Conservation (phyloP, 23 tunicate genomes). For the Ciona savignyi region DNA sequence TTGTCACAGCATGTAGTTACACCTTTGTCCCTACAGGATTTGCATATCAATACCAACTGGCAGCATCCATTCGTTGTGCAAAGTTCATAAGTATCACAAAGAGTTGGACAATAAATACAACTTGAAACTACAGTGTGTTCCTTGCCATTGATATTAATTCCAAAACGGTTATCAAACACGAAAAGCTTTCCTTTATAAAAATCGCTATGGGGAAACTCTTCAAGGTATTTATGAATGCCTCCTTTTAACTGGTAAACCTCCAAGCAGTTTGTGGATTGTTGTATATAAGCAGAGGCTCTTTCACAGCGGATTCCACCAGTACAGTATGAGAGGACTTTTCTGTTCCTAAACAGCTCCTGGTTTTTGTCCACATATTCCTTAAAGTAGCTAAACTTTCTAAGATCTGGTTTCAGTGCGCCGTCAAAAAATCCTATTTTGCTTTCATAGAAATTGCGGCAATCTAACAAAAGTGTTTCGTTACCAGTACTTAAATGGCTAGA, state of each 20-base stretch:
- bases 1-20: constrained; percentile 26
- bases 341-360: constrained; percentile 25
- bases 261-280: constrained; percentile 41
- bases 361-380: constrained; percentile 71
- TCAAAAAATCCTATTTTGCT: constrained; percentile 78
- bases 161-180: constrained; percentile 77
- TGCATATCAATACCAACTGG: constrained; percentile 63
- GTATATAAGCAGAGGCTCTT: constrained; percentile 68
- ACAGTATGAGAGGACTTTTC: constrained; percentile 58
- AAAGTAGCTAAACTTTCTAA: constrained; percentile 79
- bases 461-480: constrained; percentile 34
- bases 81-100: constrained; percentile 34
- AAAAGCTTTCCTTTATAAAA: constrained; percentile 69
- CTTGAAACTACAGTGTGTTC: constrained; percentile 20
- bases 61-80: constrained; percentile 36
- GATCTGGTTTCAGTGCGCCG: constrained; percentile 51
- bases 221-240: constrained; percentile 86
- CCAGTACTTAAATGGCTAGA: background rate
- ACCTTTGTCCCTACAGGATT: constrained; percentile 17
- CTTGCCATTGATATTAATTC: constrained; percentile 17
- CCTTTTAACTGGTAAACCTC: constrained; percentile 74
- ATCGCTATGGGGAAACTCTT: constrained; percentile 59
- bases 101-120: constrained; percentile 39
- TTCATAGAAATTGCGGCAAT: constrained; percentile 75
- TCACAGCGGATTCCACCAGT: constrained; percentile 92